Evolutionary conservation across 2,113 vertebrate genomes (phyloP).

Genomic region (Atractosteus spatula): DNA sequence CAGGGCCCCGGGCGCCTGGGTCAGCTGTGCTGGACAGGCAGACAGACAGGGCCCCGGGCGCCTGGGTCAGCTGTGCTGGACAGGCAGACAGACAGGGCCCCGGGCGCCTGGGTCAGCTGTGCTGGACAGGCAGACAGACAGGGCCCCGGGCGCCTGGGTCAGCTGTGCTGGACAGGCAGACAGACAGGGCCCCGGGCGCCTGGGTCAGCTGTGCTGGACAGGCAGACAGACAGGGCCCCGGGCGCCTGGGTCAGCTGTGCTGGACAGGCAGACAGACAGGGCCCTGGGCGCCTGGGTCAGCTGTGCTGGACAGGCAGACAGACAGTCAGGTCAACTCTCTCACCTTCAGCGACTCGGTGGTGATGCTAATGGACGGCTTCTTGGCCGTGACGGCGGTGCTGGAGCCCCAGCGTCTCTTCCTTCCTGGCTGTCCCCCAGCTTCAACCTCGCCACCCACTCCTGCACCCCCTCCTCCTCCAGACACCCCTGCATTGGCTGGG

Average conservation of each 20-base stretch:
- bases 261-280: background rate
- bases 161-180: background rate
- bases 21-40: no score
- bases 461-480: constrained; percentile 38
- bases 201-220: background rate
- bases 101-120: no score
- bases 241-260: no score
- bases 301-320: background rate
- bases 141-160: no score
- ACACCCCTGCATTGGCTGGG: constrained; percentile 27
- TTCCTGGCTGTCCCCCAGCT: constrained; percentile 64
- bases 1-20: background rate
- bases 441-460: constrained; percentile 64
- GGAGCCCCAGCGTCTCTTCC: constrained; percentile 87
- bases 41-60: no score
- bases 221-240: background rate
- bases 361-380: constrained; percentile 90
- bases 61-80: no score
- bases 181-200: background rate
- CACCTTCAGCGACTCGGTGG: constrained; percentile 89
- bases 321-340: background rate
- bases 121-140: no score
- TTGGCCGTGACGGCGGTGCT: constrained; percentile 83
- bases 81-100: no score
- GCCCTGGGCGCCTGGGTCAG: background rate